phyloP scores from a whole-genome alignment of 2,797 vertebrate species.

The Phyllotis vaccarum region DNA sequence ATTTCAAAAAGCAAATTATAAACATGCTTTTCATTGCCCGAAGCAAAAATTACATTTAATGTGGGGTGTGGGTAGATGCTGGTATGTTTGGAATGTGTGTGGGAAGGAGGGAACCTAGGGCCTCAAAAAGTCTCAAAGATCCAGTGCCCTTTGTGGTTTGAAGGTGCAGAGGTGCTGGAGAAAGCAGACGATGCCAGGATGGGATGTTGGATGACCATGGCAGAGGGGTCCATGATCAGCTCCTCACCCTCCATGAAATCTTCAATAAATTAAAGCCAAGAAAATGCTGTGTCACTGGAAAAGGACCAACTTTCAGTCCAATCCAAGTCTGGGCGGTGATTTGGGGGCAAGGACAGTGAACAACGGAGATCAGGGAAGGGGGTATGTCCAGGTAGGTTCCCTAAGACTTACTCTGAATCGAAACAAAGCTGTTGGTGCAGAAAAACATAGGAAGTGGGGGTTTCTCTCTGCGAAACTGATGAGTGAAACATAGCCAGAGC shows the following conservation, averaged over 20 bases:
- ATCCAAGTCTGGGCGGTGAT: neutral
- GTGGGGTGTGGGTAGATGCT: constrained; percentile 3
- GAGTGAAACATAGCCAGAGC: neutral
- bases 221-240: neutral
- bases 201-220: no score
- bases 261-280: neutral
- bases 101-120: constrained; percentile 16
- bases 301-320: neutral
- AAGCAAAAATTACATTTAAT: constrained; percentile 57
- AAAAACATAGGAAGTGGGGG: constrained; percentile 41
- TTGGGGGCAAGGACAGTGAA: neutral
- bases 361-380: neutral
- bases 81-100: constrained; percentile 55
- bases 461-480: constrained; percentile 13
- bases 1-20: constrained; percentile 64
- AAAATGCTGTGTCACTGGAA: neutral
- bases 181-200: neutral
- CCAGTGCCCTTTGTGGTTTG: neutral
- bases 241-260: neutral
- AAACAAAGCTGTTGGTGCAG: neutral
- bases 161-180: neutral
- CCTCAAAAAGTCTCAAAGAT: neutral
- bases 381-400: neutral
- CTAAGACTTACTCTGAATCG: neutral
- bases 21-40: constrained; percentile 51